phyloP scores from a whole-genome alignment of 2,888 invertebrate genomes.

The Andrena fulva region DNA sequence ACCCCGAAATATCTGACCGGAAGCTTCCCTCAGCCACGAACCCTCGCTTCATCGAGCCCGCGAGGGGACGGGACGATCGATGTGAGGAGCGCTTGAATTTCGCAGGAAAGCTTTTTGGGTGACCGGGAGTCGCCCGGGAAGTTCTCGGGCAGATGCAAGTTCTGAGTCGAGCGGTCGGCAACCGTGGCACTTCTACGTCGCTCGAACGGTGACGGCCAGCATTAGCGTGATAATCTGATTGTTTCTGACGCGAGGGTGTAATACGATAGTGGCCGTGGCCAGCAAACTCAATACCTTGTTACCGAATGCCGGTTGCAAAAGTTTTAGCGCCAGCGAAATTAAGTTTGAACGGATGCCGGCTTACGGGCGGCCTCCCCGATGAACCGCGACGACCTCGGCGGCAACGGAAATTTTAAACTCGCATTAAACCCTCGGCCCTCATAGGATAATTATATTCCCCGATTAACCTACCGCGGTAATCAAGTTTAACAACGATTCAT shows the following conservation, averaged over 20 bases:
- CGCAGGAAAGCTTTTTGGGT: neutral
- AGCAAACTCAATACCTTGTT: slow-evolving; percentile 51
- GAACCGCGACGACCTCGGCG: slow-evolving; percentile 24
- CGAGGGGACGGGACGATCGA: neutral
- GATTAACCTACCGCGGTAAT: slow-evolving; percentile 48
- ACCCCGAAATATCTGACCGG: neutral
- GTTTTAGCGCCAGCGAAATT: slow-evolving; percentile 51
- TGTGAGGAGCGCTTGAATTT: neutral
- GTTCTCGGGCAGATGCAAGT: slow-evolving; percentile 9
- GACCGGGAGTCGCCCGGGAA: neutral
- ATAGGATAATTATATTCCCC: slow-evolving; percentile 54
- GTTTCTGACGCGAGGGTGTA: slow-evolving; percentile 28
- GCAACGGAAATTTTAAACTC: slow-evolving; percentile 59
- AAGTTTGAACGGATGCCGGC: slow-evolving; percentile 52
- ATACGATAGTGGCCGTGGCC: slow-evolving; percentile 31
- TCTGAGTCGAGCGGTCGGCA: neutral
- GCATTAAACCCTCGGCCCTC: slow-evolving; percentile 28
- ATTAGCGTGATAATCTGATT: slow-evolving; percentile 46
- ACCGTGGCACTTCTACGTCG: neutral
- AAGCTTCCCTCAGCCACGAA: neutral
- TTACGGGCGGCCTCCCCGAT: slow-evolving; percentile 35
- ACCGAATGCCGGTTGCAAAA: slow-evolving; percentile 43
- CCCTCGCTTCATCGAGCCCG: neutral
- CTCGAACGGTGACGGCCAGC: neutral
- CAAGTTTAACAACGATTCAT: slow-evolving; percentile 57